phyloP scores from a whole-genome alignment of 2,113 vertebrate species.

The Gorsachius goisagi region DNA sequence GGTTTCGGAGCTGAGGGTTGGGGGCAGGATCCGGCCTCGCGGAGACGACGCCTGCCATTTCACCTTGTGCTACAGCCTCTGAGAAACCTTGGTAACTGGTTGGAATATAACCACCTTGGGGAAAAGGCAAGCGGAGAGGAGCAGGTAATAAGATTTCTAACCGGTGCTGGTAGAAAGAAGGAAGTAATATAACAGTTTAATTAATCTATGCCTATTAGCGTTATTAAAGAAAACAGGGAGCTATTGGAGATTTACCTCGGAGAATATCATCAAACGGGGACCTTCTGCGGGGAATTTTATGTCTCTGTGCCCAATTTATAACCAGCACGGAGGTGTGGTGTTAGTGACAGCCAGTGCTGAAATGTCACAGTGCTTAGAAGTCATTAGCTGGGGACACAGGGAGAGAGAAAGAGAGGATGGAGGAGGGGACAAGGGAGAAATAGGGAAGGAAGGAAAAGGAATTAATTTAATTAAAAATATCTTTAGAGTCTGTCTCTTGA shows the following conservation, averaged over 20 bases:
- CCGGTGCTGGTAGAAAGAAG: constrained; percentile 28
- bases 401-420: constrained; percentile 31
- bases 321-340: constrained; percentile 46
- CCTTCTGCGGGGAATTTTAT: constrained; percentile 6
- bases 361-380: constrained; percentile 69
- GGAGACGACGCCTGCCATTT: background rate
- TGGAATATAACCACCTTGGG: constrained; percentile 57
- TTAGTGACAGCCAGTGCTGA: constrained; percentile 65
- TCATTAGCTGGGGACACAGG: constrained; percentile 51
- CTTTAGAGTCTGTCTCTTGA: constrained; percentile 65
- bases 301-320: constrained; percentile 38
- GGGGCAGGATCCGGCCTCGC: background rate
- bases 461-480: constrained; percentile 71
- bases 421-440: constrained; percentile 27
- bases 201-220: constrained; percentile 43
- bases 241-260: constrained; percentile 32
- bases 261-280: constrained; percentile 47
- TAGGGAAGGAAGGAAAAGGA: constrained; percentile 40
- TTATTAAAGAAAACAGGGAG: constrained; percentile 60
- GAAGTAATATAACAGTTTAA: constrained; percentile 53
- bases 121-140: constrained; percentile 38
- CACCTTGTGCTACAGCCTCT: constrained; percentile 49
- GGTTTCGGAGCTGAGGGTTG: background rate
- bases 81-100: constrained; percentile 60
- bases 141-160: constrained; percentile 55